A percentile compares a stretch with the other conserved stretches of the same genome.
phyloP scores from a whole-genome alignment of 2,113 vertebrate genomes.

The Chionodraco myersi region DNA sequence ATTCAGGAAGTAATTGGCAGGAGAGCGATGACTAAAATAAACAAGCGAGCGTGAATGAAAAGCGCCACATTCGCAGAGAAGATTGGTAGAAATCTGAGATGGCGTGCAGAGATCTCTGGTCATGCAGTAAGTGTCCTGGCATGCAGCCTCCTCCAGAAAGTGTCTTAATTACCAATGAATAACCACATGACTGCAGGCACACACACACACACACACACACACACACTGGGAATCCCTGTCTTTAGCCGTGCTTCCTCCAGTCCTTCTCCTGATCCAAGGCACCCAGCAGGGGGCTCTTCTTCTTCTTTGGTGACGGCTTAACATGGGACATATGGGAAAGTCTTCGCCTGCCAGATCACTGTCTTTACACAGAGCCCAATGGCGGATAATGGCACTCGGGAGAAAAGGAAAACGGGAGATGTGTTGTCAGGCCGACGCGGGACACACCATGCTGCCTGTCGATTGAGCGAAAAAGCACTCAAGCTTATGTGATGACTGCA shows the following conservation, averaged over 20 bases:
- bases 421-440: constrained; percentile 33
- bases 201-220: constrained; percentile 17
- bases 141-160: constrained; percentile 34
- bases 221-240: constrained; percentile 48
- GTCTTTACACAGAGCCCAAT: constrained; percentile 38
- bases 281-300: constrained; percentile 47
- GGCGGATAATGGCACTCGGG: constrained; percentile 65
- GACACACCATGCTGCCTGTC: constrained; percentile 40
- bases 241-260: constrained; percentile 31
- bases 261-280: constrained; percentile 53
- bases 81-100: neutral
- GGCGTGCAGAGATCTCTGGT: constrained; percentile 31
- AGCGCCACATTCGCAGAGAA: neutral
- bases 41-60: neutral
- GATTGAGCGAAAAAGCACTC: constrained; percentile 62
- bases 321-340: constrained; percentile 70
- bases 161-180: constrained; percentile 64
- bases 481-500: constrained; percentile 66
- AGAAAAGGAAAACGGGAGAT: constrained; percentile 53
- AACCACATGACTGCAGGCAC: constrained; percentile 18
- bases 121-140: constrained; percentile 23
- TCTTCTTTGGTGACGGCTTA: constrained; percentile 63
- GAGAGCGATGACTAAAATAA: constrained; percentile 7
- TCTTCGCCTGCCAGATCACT: constrained; percentile 56
- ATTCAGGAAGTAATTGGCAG: constrained; percentile 24